These are phyloP conservation scores for Neotoma lepida DNA, from an alignment of 2,113 vertebrate genomes.

Conservation along the genomic window DNA sequence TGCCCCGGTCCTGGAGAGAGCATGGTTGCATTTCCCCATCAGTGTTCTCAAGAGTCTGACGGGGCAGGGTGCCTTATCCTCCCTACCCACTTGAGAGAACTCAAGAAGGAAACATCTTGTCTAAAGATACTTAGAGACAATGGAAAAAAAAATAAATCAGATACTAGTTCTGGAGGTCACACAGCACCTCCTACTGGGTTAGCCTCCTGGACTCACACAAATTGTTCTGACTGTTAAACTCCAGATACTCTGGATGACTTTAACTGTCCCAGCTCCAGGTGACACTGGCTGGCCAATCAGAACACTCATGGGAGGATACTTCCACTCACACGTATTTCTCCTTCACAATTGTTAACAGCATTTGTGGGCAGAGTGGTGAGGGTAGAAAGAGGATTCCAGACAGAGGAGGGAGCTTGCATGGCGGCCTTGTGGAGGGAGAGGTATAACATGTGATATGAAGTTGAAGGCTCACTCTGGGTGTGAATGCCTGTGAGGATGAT, in stretches of 20 bases:
- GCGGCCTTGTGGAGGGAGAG: not conserved
- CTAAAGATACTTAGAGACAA: not conserved
- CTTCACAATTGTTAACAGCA: not conserved
- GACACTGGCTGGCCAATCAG: not conserved
- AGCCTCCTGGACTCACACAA: not conserved
- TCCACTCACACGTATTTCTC: not conserved
- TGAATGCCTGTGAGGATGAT: not conserved
- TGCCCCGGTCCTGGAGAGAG: not conserved
- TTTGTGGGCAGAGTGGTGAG: not conserved
- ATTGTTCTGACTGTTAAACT: not conserved
- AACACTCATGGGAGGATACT: not conserved
- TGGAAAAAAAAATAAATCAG: not conserved
- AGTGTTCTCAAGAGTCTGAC: not conserved
- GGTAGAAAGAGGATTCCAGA: not conserved
- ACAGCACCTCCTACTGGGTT: not conserved
- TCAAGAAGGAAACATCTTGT: not conserved
- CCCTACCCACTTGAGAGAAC: not conserved
- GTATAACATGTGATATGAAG: not conserved
- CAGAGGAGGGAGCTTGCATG: not conserved
- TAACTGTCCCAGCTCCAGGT: not conserved
- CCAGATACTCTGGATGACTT: not conserved
- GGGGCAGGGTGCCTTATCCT: not conserved
- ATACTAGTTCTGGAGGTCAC: not conserved
- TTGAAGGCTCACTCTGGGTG: not conserved
- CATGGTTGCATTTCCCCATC: fast-evolving